phyloP scores from a whole-genome alignment of 2,797 vertebrate genomes.

The Danio kyathit region DNA sequence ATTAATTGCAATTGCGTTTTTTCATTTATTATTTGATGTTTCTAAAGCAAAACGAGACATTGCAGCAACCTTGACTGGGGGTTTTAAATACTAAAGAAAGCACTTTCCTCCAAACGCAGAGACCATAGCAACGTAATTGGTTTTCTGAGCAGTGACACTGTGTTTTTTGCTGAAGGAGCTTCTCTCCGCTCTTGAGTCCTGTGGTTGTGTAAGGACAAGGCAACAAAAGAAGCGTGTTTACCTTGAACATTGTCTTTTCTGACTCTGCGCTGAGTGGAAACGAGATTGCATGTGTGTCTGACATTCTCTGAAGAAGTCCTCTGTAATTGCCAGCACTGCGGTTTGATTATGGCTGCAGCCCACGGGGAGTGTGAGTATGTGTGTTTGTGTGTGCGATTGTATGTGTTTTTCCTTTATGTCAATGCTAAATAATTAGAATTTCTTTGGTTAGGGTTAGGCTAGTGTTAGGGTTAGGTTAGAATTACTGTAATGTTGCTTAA shows the following conservation, averaged over 20 bases:
- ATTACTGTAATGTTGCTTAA: background rate
- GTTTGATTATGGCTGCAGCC: slow-evolving; percentile 22
- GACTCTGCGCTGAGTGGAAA: slow-evolving; percentile 11
- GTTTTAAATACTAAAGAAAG: slow-evolving; percentile 17
- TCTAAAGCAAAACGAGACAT: slow-evolving; percentile 5
- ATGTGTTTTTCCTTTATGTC: background rate
- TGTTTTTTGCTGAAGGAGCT: slow-evolving; percentile 35
- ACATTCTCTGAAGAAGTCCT: slow-evolving; percentile 39
- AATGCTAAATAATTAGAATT: slow-evolving; percentile 9
- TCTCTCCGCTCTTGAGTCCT: background rate
- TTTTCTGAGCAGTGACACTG: slow-evolving; percentile 20
- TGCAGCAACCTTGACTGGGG: slow-evolving; percentile 8
- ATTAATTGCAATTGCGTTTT: slow-evolving; percentile 9
- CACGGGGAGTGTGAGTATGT: background rate
- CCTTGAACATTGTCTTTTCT: slow-evolving; percentile 40
- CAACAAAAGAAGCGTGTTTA: slow-evolving; percentile 37
- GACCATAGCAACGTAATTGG: slow-evolving; percentile 34
- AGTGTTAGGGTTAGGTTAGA: background rate
- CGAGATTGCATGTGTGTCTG: slow-evolving; percentile 33
- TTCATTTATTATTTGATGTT: background rate
- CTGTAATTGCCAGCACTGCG: slow-evolving; percentile 24
- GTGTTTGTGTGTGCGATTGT: slow-evolving; percentile 3
- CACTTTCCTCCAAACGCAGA: slow-evolving; percentile 16
- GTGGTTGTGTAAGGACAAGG: slow-evolving; percentile 5
- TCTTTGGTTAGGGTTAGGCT: background rate